Percentiles rank a stretch among this genome's conserved stretches.
Evolutionary conservation across 2,113 vertebrate species (phyloP).

Genomic region (Tautogolabrus adspersus): DNA sequence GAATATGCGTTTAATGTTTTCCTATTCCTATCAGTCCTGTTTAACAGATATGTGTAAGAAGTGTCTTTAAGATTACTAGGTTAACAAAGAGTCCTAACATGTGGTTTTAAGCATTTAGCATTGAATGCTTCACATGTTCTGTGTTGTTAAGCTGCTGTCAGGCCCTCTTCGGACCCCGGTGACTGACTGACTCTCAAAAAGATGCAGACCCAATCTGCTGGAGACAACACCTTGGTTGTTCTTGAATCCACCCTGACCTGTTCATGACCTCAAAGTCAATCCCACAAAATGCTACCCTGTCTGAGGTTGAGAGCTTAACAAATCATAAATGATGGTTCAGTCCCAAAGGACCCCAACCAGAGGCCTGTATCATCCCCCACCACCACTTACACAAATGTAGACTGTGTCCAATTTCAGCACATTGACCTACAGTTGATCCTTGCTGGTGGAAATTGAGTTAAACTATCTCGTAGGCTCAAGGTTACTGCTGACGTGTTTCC

Average conservation of each 20-base stretch:
- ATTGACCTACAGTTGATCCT: conserved; percentile 13
- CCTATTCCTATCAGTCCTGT: no score
- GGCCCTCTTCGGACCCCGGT: conserved; percentile 1
- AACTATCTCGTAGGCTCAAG: neutral
- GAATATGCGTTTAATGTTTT: no score
- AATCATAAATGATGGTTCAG: conserved; percentile 43
- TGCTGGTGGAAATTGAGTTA: neutral
- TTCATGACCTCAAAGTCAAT: conserved; percentile 16
- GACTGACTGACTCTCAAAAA: neutral
- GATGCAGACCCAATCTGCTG: neutral
- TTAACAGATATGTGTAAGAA: no score
- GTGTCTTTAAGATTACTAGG: no score
- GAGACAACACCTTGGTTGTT: conserved; percentile 4
- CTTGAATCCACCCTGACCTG: conserved; percentile 33
- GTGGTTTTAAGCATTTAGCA: neutral
- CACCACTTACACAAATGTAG: conserved; percentile 21
- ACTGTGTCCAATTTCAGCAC: conserved; percentile 28
- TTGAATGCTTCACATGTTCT: neutral
- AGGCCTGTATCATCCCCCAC: conserved; percentile 12
- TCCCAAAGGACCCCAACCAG: conserved; percentile 7
- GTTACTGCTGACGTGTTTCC: neutral
- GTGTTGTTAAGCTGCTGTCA: neutral
- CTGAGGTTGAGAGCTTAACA: conserved; percentile 1
- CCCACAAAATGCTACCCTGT: neutral
- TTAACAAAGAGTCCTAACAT: neutral